These are phyloP conservation scores for Riparia riparia DNA, from an alignment of 2,113 vertebrate genomes.

Conservation along the genomic window DNA sequence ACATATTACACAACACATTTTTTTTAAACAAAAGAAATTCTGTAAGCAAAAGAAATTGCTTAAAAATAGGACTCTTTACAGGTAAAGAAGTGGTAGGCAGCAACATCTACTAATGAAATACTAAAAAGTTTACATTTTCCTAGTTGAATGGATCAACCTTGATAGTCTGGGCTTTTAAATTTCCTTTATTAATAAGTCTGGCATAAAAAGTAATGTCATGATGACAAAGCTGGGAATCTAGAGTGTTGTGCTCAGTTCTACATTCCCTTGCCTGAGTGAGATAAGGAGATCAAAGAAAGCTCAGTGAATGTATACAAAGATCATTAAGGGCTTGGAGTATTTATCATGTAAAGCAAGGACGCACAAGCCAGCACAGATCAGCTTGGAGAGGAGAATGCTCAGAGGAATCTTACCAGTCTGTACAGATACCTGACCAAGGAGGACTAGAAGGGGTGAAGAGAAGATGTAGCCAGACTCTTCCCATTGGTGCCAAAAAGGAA, in stretches of 20 bases:
- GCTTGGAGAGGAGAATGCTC: neutral
- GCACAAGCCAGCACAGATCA: neutral
- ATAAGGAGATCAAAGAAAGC: neutral
- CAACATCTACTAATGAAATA: neutral
- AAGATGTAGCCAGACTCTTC: neutral
- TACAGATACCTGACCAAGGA: neutral
- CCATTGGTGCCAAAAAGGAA: neutral
- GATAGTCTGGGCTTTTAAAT: neutral
- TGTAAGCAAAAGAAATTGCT: neutral
- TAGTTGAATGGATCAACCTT: neutral
- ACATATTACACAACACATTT: neutral
- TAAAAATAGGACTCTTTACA: neutral
- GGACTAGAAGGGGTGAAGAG: fast-evolving
- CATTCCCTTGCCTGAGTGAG: neutral
- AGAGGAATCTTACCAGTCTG: neutral
- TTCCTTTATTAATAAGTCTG: neutral
- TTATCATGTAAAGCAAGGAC: neutral
- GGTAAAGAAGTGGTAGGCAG: neutral
- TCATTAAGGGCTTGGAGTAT: neutral
- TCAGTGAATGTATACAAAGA: neutral
- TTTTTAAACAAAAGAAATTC: neutral
- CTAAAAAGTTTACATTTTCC: neutral
- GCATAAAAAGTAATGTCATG: neutral
- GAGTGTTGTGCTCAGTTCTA: neutral
- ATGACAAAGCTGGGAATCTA: neutral